Conservation (phyloP, 1,140 invertebrate genomes). For the Drosophila willistoni region DNA sequence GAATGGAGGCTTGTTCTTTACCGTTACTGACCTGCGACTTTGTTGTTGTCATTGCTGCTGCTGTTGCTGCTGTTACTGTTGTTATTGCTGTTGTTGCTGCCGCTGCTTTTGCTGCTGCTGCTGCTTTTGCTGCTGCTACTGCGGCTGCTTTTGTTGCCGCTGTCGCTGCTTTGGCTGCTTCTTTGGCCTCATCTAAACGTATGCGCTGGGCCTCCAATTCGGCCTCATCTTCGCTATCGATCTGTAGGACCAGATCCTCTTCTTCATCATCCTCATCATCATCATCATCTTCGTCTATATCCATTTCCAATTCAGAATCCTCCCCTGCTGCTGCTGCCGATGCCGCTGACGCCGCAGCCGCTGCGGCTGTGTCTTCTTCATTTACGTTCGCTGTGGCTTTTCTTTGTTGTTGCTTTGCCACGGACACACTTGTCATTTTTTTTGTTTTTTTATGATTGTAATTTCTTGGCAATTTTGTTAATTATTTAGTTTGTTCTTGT, state of each 20-base stretch:
- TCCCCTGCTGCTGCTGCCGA: constrained; percentile 64
- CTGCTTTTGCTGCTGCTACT: constrained; percentile 25
- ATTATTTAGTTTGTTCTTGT: constrained; percentile 10
- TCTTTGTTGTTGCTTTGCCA: constrained; percentile 50
- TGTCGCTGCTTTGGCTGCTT: constrained; percentile 47
- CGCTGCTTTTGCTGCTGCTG: constrained; percentile 25
- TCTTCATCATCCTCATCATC: constrained; percentile 59
- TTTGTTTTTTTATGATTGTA: not conserved
- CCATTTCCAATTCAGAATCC: constrained; percentile 69
- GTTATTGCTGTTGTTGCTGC: constrained; percentile 12
- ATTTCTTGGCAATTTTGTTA: constrained; percentile 38
- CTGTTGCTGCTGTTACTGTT: not conserved
- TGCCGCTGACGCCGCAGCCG: constrained; percentile 51
- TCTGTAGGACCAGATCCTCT: constrained; percentile 66
- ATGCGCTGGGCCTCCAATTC: constrained; percentile 78
- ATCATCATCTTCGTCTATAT: constrained; percentile 67
- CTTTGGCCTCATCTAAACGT: constrained; percentile 61
- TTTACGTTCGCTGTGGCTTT: constrained; percentile 39
- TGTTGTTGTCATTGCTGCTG: constrained; percentile 20
- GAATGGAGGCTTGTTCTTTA: constrained; percentile 36
- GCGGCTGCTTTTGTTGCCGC: constrained; percentile 29
- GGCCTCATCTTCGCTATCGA: constrained; percentile 79
- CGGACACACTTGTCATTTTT: constrained; percentile 69
- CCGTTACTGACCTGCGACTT: constrained; percentile 78
- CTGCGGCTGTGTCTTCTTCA: constrained; percentile 35